Base-by-base conservation (phyloP, 2,113 vertebrate genomes). In the Cheirogaleus medius region DNA sequence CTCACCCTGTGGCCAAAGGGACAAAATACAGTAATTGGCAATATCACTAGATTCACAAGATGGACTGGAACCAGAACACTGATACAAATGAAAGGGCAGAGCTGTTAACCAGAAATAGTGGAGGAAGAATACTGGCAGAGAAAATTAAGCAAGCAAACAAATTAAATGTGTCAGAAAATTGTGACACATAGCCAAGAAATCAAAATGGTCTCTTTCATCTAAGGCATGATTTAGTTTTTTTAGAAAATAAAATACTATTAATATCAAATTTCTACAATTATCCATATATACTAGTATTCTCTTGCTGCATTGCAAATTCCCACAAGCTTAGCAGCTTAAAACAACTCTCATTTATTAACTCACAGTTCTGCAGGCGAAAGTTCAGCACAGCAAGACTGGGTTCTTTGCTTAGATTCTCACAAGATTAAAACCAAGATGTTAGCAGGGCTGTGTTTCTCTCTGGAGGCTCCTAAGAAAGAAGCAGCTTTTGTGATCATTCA, bases 1-100 rank as follows among this genome's bases (percentile, higher is more conserved):
- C 1, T 17, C 5, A 4, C 4, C 34, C 3, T n/a, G 6, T 34
- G 6, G 2, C 1, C 32, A 71, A 63, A 86, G 37, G 7, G 8
- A 34, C 10, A 56, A 68, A 54, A 63, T 23, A 4, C 5, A 32
- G 27, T 34, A 32, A 49, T 69, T 90, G 10, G 10, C 6, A 64
- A 27, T 27, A n/a, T 52, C 39, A 34, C 18, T 15, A 15, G 27
- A 10, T 47, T 76, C 9, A 64, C 15, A 52, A 17, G n/a, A 15
- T 42, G 11, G 21, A 77, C 54, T 34, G 10, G 14, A 37, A 13
- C 3, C 9, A n/a, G 3, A 60, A 15, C 6, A 42, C 23, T 56
- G 58, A n/a, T 20, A 85, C 23, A 64, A 42, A 93, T 4, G 23
- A 68, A 87, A 37, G 5, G n/a, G 7, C 18, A 88, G 13, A 27